Evolutionary conservation across 1,140 invertebrate genomes (phyloP).

Genomic region (Galendromus occidentalis): DNA sequence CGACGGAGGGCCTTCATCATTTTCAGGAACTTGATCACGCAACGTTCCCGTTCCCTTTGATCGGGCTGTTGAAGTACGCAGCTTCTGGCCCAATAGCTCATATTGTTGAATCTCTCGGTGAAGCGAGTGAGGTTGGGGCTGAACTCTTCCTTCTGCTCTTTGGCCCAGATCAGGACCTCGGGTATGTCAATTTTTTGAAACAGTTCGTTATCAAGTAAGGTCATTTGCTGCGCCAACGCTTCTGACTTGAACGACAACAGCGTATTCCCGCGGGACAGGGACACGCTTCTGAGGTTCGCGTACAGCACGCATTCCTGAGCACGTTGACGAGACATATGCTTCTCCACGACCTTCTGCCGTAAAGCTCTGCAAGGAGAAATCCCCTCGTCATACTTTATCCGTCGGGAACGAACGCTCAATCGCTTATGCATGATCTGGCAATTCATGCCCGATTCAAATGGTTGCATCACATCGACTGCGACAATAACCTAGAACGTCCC

Average conservation of each 20-base stretch:
- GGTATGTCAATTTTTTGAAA: constrained; percentile 87
- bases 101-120: constrained; percentile 98
- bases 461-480: too few relatives aligned
- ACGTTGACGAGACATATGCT: constrained; percentile 43
- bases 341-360: constrained; percentile 71
- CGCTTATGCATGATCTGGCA: too few relatives aligned
- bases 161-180: constrained; percentile 87
- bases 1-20: constrained; percentile 94
- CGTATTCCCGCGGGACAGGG: constrained; percentile 25
- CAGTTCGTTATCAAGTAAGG: constrained; percentile 75
- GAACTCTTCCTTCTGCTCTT: constrained; percentile 86
- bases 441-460: too few relatives aligned
- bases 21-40: constrained; percentile 90
- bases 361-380: constrained; percentile 39
- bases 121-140: constrained; percentile 90
- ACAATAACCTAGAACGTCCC: too few relatives aligned
- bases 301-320: constrained; percentile 16
- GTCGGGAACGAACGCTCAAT: too few relatives aligned
- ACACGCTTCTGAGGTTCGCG: constrained; percentile 1
- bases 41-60: constrained; percentile 29
- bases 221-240: constrained; percentile 92
- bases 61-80: constrained; percentile 9
- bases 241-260: constrained; percentile 80
- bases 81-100: constrained; percentile 67
- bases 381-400: too few relatives aligned